Base-by-base conservation (phyloP, 2,888 invertebrate genomes). In the Patella pellucida region DNA sequence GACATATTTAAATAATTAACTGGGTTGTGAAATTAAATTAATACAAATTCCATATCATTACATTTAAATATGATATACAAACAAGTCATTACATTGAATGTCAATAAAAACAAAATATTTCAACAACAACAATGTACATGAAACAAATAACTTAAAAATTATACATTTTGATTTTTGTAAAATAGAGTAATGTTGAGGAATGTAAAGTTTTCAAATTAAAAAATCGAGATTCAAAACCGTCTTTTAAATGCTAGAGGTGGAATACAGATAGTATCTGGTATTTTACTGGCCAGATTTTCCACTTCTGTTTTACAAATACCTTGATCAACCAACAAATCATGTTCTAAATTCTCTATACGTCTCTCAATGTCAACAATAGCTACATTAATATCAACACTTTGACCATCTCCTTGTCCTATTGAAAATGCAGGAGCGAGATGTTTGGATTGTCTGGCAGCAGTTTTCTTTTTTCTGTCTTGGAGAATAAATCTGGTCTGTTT, bases 341-440 rank as follows among this genome's bases (percentile, higher is more conserved):
- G 62, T 62, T 62, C 62, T 62, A 62, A 62, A 62, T 62, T 23
- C 4, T 62, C 62, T 62, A 62, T 62, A 3, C 62, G 62, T 62
- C 23, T 62, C 23, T 62, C 62, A 14, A 62, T 62, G 23, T 62
- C 62, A 23, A 23, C 23, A 62, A 62, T 62, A 62, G 62, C 62
- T 23, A 62, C 23, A 62, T 19, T 62, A 19, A 62, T 62, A 62
- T 62, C 62, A 23, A 62, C 19, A 23, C 62, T 23, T 62, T 19
- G 62, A 62, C 62, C 9, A 62, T 62, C 62, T 23, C 62, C 62
- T 4, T 62, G 62, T 23, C 19, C 19, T 1, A 12, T 23, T 12
- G 23, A 23, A 62, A 62, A 62, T 12, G 62, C 62, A 19, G 62
- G 62, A 62, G 62, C 62, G 0, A 62, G 23, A 62, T 62, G 62